Conservation (phyloP, 2,888 invertebrate genomes). For the Leucoma salicis region DNA sequence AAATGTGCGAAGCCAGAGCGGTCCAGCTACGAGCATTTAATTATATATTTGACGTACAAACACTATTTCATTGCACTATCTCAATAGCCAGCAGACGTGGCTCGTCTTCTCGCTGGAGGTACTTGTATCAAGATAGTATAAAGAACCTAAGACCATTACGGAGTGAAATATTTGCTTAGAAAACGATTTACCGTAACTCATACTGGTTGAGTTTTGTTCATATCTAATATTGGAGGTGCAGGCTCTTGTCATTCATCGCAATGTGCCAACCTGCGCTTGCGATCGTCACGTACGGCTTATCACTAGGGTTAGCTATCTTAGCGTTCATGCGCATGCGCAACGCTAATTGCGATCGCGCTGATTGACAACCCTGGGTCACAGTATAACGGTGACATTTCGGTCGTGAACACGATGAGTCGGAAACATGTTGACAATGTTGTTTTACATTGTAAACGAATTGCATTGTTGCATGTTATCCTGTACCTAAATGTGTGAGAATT, state of each 20-base stretch:
- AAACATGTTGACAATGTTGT: neutral
- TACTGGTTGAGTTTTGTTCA: neutral
- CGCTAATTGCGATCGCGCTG: slow-evolving; percentile 52
- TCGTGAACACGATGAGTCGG: slow-evolving; percentile 23
- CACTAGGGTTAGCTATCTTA: slow-evolving; percentile 31
- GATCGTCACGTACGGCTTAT: slow-evolving; percentile 46
- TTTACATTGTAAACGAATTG: neutral
- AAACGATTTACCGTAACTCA: neutral
- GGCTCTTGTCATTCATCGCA: slow-evolving; percentile 25
- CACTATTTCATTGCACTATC: too few species aligned
- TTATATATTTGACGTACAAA: too few species aligned
- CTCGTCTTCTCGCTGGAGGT: too few species aligned
- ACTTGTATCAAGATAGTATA: too few species aligned
- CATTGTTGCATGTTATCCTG: neutral
- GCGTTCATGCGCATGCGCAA: slow-evolving; percentile 44
- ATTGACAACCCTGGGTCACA: slow-evolving; percentile 45
- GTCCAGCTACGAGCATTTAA: too few species aligned
- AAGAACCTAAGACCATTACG: too few species aligned
- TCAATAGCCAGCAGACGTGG: too few species aligned
- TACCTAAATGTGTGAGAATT: too few species aligned
- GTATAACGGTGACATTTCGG: slow-evolving; percentile 53
- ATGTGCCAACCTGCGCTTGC: slow-evolving; percentile 28
- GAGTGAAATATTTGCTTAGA: neutral
- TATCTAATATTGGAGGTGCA: slow-evolving; percentile 22
- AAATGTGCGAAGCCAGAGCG: too few species aligned